Conservation (phyloP, 2,888 invertebrate genomes). For the Sympetrum striolatum region DNA sequence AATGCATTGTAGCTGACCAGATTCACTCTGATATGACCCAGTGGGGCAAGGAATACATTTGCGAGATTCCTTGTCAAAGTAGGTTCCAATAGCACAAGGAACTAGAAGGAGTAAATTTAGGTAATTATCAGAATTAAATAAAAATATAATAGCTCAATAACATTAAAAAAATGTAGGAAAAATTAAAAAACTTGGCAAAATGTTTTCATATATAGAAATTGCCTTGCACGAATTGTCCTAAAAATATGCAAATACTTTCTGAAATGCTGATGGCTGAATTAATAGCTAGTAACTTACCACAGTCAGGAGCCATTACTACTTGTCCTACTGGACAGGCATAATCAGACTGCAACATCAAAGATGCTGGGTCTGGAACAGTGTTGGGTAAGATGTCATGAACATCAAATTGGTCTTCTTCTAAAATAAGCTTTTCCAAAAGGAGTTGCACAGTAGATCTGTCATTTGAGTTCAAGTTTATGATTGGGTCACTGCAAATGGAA, state of each 20-base stretch:
- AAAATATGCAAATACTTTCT: neutral
- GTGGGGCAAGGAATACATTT: conserved; percentile 83
- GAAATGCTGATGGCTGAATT: neutral
- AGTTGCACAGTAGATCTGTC: conserved; percentile 84
- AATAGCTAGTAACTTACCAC: conserved; percentile 69
- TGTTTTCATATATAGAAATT: no score
- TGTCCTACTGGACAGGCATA: conserved; percentile 93
- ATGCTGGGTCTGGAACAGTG: conserved; percentile 92
- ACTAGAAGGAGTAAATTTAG: conserved; percentile 62
- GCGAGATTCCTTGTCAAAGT: conserved; percentile 76
- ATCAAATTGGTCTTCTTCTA: conserved; percentile 93
- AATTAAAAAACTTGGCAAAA: no score
- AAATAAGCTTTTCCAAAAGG: conserved; percentile 85
- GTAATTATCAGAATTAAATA: neutral
- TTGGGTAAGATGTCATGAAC: conserved; percentile 92
- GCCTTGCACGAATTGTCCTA: no score
- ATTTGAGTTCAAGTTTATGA: conserved; percentile 84
- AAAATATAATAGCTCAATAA: neutral
- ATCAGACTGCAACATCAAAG: conserved; percentile 84
- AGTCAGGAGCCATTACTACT: conserved; percentile 92
- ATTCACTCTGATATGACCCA: conserved; percentile 93
- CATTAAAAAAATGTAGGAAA: no score
- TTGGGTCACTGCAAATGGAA: conserved; percentile 77
- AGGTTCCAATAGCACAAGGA: conserved; percentile 91
- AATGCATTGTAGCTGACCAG: conserved; percentile 87